Conservation (phyloP, 2,113 vertebrate species). For the Lathamus discolor region DNA sequence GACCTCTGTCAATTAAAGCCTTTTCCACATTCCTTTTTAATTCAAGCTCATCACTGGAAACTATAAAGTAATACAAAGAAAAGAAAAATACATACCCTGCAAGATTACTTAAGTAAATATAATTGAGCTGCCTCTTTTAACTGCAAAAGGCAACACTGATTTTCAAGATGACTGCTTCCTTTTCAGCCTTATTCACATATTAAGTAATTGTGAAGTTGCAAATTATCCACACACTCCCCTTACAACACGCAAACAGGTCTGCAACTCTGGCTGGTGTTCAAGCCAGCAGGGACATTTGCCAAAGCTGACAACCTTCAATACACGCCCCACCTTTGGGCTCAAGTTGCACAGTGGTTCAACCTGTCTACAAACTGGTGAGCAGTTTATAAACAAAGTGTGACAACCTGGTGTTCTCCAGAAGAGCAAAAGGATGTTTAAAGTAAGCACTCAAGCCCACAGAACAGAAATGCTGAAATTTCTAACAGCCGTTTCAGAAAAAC, state of each 20-base stretch:
- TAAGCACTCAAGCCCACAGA: neutral
- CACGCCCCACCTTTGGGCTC: slow-evolving; percentile 24
- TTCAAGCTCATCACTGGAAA: neutral
- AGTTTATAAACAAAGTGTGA: slow-evolving; percentile 22
- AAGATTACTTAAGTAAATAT: slow-evolving; percentile 37
- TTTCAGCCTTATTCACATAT: slow-evolving; percentile 45
- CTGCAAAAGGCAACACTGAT: slow-evolving; percentile 20
- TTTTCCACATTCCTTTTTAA: neutral
- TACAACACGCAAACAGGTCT: slow-evolving; percentile 23
- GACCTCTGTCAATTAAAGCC: neutral
- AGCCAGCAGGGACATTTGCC: neutral
- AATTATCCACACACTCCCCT: slow-evolving; percentile 51
- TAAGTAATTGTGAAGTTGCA: slow-evolving; percentile 52
- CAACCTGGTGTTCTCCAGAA: neutral
- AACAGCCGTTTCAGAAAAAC: neutral
- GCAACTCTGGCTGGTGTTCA: neutral
- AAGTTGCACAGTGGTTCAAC: slow-evolving; percentile 21
- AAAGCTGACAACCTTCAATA: neutral
- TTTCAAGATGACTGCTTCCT: slow-evolving; percentile 49
- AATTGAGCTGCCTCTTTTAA: neutral
- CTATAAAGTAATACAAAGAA: neutral
- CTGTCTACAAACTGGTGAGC: neutral
- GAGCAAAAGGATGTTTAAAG: neutral
- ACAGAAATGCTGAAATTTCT: neutral
- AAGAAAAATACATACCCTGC: slow-evolving; percentile 20